These are phyloP conservation scores for Lepidurus couesii DNA, from an alignment of 1,140 invertebrate species.

Conservation along the genomic window DNA sequence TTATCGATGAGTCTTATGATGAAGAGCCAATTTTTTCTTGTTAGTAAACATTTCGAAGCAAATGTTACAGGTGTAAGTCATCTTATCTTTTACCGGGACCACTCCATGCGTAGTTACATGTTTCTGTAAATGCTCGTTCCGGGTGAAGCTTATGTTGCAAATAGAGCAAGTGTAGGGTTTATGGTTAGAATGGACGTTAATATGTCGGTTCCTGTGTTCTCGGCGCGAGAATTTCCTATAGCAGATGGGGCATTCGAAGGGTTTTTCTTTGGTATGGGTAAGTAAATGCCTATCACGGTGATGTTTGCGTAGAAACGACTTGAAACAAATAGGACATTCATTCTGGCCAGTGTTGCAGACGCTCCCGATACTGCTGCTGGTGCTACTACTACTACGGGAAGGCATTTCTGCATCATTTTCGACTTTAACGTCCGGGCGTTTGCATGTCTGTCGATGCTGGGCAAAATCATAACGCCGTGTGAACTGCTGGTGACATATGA, in stretches of 20 bases:
- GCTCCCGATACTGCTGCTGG: constrained; percentile 9
- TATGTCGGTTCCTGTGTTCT: background rate
- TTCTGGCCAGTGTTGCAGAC: background rate
- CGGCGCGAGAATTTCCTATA: constrained; percentile 21
- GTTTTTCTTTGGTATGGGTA: constrained; percentile 19
- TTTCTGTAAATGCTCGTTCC: constrained; percentile 12
- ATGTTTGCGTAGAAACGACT: background rate
- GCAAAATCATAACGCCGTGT: background rate
- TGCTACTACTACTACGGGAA: constrained; percentile 21
- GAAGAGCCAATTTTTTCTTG: constrained; percentile 5
- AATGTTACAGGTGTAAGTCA: constrained; percentile 16
- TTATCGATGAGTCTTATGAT: constrained; percentile 10
- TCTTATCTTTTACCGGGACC: background rate
- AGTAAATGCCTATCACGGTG: background rate
- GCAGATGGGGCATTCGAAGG: constrained; percentile 13
- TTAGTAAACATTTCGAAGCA: constrained; percentile 16
- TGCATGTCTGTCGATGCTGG: background rate
- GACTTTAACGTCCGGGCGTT: constrained; percentile 1
- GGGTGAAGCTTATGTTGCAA: constrained; percentile 3
- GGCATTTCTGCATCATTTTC: constrained; percentile 10
- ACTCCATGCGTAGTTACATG: background rate
- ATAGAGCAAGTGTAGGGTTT: constrained; percentile 10
- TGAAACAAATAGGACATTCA: constrained; percentile 2
- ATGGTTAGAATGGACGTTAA: background rate
- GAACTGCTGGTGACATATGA: background rate